Evolutionary conservation across 2,888 invertebrate genomes (phyloP).

Genomic region (Archips xylosteana): DNA sequence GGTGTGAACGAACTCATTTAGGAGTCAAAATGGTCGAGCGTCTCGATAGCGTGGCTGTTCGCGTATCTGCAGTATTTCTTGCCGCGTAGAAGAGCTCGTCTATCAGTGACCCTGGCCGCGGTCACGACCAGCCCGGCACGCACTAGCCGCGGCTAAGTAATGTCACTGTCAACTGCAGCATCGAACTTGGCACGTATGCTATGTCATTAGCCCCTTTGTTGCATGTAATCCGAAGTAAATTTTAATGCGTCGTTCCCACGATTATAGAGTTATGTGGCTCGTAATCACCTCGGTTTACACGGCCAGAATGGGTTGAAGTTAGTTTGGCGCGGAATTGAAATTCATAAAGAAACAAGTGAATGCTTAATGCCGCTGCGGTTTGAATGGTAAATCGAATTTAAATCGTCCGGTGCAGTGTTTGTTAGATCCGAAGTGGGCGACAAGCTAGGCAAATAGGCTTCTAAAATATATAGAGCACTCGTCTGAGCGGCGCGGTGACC

Average conservation of each 20-base stretch:
- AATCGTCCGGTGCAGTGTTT: slow-evolving; percentile 37
- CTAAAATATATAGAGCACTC: slow-evolving; percentile 72
- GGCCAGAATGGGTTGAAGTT: slow-evolving; percentile 17
- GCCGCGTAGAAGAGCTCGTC: slow-evolving; percentile 56
- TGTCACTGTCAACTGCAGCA: slow-evolving; percentile 48
- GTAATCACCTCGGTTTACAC: slow-evolving; percentile 31
- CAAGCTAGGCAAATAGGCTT: slow-evolving; percentile 62
- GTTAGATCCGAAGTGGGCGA: slow-evolving; percentile 62
- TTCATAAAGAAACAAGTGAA: slow-evolving; percentile 41
- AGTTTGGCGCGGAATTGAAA: slow-evolving; percentile 37
- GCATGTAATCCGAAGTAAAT: slow-evolving; percentile 36
- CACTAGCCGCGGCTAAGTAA: slow-evolving; percentile 53
- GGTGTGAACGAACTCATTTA: slow-evolving; percentile 82
- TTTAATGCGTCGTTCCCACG: slow-evolving; percentile 40
- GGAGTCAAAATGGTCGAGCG: slow-evolving; percentile 73
- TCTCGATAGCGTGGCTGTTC: slow-evolving; percentile 50
- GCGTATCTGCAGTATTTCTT: slow-evolving; percentile 59
- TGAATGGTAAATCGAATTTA: slow-evolving; percentile 41
- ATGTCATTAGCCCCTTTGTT: slow-evolving; percentile 40
- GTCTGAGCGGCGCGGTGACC: slow-evolving; percentile 64
- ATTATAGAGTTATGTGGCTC: slow-evolving; percentile 35
- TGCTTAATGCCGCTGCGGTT: slow-evolving; percentile 30
- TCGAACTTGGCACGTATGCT: slow-evolving; percentile 38
- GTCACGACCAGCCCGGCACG: slow-evolving; percentile 57
- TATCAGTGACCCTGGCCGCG: slow-evolving; percentile 56